Base-by-base conservation (phyloP, 2,888 invertebrate genomes). In the Nasonia oneida region DNA sequence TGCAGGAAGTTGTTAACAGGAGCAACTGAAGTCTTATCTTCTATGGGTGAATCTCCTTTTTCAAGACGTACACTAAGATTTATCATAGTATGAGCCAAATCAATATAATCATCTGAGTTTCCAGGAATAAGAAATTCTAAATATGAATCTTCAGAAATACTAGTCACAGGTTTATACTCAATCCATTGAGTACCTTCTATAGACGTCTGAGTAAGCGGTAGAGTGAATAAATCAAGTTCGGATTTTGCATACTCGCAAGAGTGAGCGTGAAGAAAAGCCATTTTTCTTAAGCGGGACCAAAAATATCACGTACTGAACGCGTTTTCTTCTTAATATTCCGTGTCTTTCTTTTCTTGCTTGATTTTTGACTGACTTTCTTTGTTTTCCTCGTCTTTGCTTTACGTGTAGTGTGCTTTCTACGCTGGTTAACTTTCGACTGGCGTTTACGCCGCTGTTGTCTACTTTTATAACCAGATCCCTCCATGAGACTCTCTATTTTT, bases 41-140 rank as follows among this genome's bases (percentile, higher is more conserved):
- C 23, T 23, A 23, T 23, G 23, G 23, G 23, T 23, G 23, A 23
- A 23, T 23, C 23, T 23, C 23, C 23, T 23, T 23, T 23, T 23
- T 23, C 23, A 23, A 23, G 23, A 23, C 23, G 71, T 33, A 71
- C 3, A 12, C 3, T 71, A n/a, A 71, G 33, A 33, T 37, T 33
- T 14, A 71, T 71, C 71, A 71, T 71, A 37, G 71, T 71, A n/a
- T 71, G 71, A 5, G 71, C 39, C 37, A 71, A 37, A 14, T 71
- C 71, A 39, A 33, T 39, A 39, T 74, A 74, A n/a, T 47, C 47
- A 42, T 74, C 74, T 8, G 47, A 47, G n/a, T 42, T 47, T 74
- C 74, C 50, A 23, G 74, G 42, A n/a, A 50, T 74, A 23, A 29
- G 14, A 74, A 74, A 74, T 50, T 74, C 74, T 74, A 74, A 23